Evolutionary conservation across 2,113 vertebrate species (phyloP), one percentile per base, ranked within the genome.

Genomic region (Indicator indicator): DNA sequence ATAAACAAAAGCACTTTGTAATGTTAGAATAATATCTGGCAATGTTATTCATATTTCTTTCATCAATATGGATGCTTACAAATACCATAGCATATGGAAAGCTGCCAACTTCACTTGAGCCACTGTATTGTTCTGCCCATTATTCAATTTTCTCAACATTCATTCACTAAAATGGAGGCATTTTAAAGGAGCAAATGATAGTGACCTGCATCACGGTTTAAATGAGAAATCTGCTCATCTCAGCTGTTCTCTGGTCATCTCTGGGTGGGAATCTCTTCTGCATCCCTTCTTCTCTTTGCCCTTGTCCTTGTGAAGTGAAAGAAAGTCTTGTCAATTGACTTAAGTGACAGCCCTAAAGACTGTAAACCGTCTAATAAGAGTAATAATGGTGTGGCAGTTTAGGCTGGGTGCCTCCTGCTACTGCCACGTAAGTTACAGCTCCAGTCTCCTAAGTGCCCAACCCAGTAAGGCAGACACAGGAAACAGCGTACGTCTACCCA

Each of bases 31-130:
- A 83, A 84, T 52, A 85, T 59, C 72, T 13, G 9, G 40, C 52
- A 94, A 64, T 83, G 73, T 67, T 90, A 90, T 84, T 91, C 62
- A 78, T 27, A 60, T 77, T 89, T 65, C 30, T 59, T 69, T 86
- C 69, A 50, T 84, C 46, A 58, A 23, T 72, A 28, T 2, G 19
- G 19, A 15, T 82, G 75, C 44, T 93, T 97, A 80, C 56, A 96
- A 92, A 86, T 74, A 94, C 42, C 48, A 44, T 7, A 80, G 32
- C 14, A 5, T 44, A 33, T 86, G 55, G 93, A 96, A 87, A 95
- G 38, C 44, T 71, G 81, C 68, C 82, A 96, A 13, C 11, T 68
- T 89, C 46, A 80, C 42, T 82, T 88, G 12, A 86, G 59, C 19
- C 58, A 55, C 60, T 59, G 73, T 82, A 75, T 84, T 85, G 48